Conservation (phyloP, 2,888 invertebrate species). For the Drosophila barbarae region DNA sequence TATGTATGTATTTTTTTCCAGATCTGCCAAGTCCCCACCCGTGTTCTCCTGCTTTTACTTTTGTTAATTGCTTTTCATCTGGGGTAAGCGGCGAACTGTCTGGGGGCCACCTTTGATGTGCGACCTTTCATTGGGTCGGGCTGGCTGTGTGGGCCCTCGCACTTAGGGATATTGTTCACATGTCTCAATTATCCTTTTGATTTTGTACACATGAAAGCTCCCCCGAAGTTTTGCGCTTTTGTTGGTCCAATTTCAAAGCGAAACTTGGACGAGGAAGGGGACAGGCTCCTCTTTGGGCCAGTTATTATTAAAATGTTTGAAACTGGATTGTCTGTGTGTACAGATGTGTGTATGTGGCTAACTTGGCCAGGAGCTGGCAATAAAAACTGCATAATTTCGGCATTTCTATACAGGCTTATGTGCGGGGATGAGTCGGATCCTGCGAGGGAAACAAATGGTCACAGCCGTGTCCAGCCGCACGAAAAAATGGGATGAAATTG, state of each 20-base stretch:
- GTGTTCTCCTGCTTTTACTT: slow-evolving; percentile 36
- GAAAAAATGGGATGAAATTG: slow-evolving; percentile 39
- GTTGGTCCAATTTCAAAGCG: slow-evolving; percentile 59
- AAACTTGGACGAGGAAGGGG: slow-evolving; percentile 17
- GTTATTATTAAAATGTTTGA: slow-evolving; percentile 25
- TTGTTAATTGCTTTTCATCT: slow-evolving; percentile 70
- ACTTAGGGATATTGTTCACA: slow-evolving; percentile 71
- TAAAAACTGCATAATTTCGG: slow-evolving; percentile 42
- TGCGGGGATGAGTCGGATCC: slow-evolving; percentile 41
- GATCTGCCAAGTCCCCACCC: slow-evolving; percentile 19
- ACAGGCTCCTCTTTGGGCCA: slow-evolving; percentile 6
- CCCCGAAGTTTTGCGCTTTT: slow-evolving; percentile 37
- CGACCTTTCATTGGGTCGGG: slow-evolving; percentile 31
- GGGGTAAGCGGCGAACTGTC: slow-evolving; percentile 27
- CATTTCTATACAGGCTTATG: slow-evolving; percentile 40
- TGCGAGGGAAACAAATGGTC: slow-evolving; percentile 19
- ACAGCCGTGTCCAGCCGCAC: slow-evolving; percentile 17
- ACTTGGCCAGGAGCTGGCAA: slow-evolving; percentile 7
- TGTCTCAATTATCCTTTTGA: slow-evolving; percentile 72
- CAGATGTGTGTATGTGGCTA: neutral
- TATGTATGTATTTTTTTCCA: slow-evolving; percentile 11
- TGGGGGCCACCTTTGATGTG: slow-evolving; percentile 66
- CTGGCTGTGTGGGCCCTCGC: slow-evolving; percentile 42
- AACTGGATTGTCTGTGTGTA: neutral
- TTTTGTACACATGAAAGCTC: slow-evolving; percentile 43